Base-by-base conservation (phyloP, 2,888 invertebrate genomes). In the Aleiodes alternator region DNA sequence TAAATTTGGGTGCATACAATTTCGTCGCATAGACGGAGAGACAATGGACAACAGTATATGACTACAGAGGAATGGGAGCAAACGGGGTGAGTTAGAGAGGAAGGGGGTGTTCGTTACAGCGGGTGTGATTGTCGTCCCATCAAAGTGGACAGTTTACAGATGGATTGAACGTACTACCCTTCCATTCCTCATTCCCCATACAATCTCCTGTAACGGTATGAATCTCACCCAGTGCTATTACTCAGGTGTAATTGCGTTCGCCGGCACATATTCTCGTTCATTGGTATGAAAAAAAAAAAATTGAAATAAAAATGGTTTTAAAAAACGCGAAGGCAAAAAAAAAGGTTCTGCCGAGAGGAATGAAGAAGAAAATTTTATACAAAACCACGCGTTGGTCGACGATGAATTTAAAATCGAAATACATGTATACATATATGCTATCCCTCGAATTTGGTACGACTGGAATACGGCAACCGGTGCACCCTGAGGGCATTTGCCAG, bases 61-160 rank as follows among this genome's bases (percentile, higher is more conserved):
- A 51, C 43, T 34, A 50, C 34, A 43, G 70, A 48, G 64, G 56
- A 59, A 61, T 31, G 61, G 31, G 23, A 23, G 29, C 14, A 50
- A 69, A 29, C 23, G 56, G 16, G 29, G 70, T 57, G 48, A 50
- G 59, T 50, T 43, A 43, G 56, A 53, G 64, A 61, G 43, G 69
- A 16, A 61, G 74, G 76, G 76, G 77, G 81, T 83, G 81, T 85
- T 85, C 85, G 86, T 86, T 86, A 86, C 86, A 87, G 82, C 85
- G 82, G 85, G 86, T 86, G 87, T 84, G 87, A 87, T 87, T 88
- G 87, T 88, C 88, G 85, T 86, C 84, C 86, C 85, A 87, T 88
- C 87, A 87, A 88, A 88, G 87, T 88, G 87, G 88, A 87, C 88
- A 88, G 88, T 87, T 88, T 88, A 88, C 87, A 87, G 87, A 88